A percentile compares a stretch with the other conserved stretches of the same genome.
phyloP scores from a whole-genome alignment of 2,797 vertebrate species.

The Chlorospingus semifuscus region DNA sequence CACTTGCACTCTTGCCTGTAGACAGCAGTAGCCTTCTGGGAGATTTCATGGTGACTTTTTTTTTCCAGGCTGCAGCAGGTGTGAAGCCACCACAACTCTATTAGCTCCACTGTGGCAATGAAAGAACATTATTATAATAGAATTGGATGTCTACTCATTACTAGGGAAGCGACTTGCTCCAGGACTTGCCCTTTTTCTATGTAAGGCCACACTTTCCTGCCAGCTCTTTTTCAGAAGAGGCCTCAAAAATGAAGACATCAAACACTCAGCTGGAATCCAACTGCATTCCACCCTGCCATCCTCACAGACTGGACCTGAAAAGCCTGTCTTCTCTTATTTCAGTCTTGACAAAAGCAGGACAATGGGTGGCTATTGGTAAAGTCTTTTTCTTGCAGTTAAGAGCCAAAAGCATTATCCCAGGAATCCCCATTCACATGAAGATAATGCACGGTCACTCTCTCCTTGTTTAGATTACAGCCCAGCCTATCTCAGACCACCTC shows the following conservation, averaged over 20 bases:
- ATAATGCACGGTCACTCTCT: conserved; percentile 75
- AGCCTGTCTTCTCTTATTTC: conserved; percentile 74
- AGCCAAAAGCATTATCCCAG: conserved; percentile 72
- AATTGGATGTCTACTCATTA: conserved; percentile 74
- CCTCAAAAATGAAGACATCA: conserved; percentile 81
- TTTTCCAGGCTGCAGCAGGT: conserved; percentile 72
- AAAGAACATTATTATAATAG: conserved; percentile 80
- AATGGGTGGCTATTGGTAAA: conserved; percentile 79
- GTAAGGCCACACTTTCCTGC: conserved; percentile 48
- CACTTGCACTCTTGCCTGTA: conserved; percentile 75
- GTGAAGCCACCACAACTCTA: conserved; percentile 82
- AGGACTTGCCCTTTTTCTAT: conserved; percentile 58
- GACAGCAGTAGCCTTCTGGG: conserved; percentile 76
- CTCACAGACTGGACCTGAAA: conserved; percentile 68
- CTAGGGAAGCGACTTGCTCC: conserved; percentile 55
- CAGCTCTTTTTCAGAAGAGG: conserved; percentile 66
- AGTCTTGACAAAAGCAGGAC: conserved; percentile 81
- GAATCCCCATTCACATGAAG: conserved; percentile 80
- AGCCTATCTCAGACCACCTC: conserved; percentile 67
- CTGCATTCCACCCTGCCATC: conserved; percentile 73
- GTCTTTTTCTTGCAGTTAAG: conserved; percentile 60
- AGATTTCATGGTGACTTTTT: conserved; percentile 70
- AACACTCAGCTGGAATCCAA: conserved; percentile 75
- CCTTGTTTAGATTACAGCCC: conserved; percentile 75
- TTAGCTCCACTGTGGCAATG: conserved; percentile 79